Conservation (phyloP, 2,797 vertebrate genomes). For the Lycodopsis pacificus region DNA sequence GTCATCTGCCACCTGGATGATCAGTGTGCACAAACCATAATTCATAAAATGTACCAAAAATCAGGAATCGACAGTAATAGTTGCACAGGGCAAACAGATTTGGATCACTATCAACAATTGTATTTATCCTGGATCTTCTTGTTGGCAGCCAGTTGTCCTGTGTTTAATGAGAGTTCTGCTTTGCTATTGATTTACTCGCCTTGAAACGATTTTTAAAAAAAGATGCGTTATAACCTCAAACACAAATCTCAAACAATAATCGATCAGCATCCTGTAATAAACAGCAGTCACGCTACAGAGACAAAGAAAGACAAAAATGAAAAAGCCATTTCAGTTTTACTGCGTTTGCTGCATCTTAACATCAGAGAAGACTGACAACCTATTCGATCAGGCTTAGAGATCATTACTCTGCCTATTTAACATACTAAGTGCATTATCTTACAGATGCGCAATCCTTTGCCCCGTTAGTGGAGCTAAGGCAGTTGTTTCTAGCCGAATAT, state of each 20-base stretch:
- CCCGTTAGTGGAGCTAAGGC: slow-evolving; percentile 17
- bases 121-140: slow-evolving; percentile 9
- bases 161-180: slow-evolving; percentile 9
- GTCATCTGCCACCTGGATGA: slow-evolving; percentile 30
- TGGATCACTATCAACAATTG: slow-evolving; percentile 12
- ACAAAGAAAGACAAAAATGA: slow-evolving; percentile 24
- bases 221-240: background rate
- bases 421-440: background rate
- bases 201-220: slow-evolving; percentile 3
- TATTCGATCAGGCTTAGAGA: background rate
- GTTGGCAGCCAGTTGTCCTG: background rate
- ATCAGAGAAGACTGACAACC: background rate
- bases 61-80: background rate
- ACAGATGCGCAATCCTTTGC: slow-evolving; percentile 14
- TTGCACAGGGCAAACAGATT: slow-evolving; percentile 4
- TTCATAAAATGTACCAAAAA: slow-evolving; percentile 19
- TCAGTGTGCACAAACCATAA: slow-evolving; percentile 12
- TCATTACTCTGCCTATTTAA: slow-evolving; percentile 20
- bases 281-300: background rate
- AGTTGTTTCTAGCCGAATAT: slow-evolving; percentile 10
- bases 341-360: background rate
- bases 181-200: slow-evolving; percentile 32
- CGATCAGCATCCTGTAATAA: slow-evolving; percentile 10
- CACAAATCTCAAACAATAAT: slow-evolving; percentile 32
- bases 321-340: slow-evolving; percentile 2